Percentiles rank a stretch among this genome's conserved stretches.
Evolutionary conservation across 2,797 vertebrate genomes (phyloP).

Genomic region (Chromis chromis): DNA sequence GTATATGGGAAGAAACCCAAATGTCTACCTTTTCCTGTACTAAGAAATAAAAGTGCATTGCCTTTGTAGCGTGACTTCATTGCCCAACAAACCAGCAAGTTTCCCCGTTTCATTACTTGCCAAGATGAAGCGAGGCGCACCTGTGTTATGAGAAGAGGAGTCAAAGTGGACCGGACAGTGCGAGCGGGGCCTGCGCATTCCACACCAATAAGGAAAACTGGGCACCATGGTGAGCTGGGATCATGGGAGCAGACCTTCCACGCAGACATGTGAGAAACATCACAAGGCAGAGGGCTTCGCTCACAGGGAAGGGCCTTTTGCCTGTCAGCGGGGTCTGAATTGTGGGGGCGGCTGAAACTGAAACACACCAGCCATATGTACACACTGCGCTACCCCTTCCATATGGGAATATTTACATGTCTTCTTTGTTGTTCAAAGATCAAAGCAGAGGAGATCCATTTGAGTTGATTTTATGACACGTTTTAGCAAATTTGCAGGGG

Average conservation of each 20-base stretch:
- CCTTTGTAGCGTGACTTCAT: constrained; percentile 29
- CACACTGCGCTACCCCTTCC: constrained; percentile 62
- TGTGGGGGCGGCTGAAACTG: constrained; percentile 45
- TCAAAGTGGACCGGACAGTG: constrained; percentile 48
- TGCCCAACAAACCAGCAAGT: constrained; percentile 22
- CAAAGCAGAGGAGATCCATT: constrained; percentile 75
- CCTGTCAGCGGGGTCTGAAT: constrained; percentile 70
- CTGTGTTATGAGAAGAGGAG: constrained; percentile 64
- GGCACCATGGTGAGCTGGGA: constrained; percentile 64
- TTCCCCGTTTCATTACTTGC: constrained; percentile 37
- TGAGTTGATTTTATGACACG: constrained; percentile 80
- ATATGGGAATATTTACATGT: constrained; percentile 79
- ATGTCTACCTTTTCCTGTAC: background rate
- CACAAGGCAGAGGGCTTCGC: constrained; percentile 54
- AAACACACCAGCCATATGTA: constrained; percentile 72
- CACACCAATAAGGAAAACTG: constrained; percentile 53
- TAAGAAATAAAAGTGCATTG: constrained; percentile 19
- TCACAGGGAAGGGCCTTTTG: constrained; percentile 65
- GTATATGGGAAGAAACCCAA: constrained; percentile 11
- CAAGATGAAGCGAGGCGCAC: constrained; percentile 50
- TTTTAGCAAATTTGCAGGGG: constrained; percentile 74
- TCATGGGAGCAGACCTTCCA: constrained; percentile 61
- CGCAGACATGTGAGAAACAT: constrained; percentile 74
- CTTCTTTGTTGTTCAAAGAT: constrained; percentile 73
- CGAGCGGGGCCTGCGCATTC: constrained; percentile 56